Base-by-base conservation (phyloP, 1,140 invertebrate species). In the Bombus ignitus region DNA sequence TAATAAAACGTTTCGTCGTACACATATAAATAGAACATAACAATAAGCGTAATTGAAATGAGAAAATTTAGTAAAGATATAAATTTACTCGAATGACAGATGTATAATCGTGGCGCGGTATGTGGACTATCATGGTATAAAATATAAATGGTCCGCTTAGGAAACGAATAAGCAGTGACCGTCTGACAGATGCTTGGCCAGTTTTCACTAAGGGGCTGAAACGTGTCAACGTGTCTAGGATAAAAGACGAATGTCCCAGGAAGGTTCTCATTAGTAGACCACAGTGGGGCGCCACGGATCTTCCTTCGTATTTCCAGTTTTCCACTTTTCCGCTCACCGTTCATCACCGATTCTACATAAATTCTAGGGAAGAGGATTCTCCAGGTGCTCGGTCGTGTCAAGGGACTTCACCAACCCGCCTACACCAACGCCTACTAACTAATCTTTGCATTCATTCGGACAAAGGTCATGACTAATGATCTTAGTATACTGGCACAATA, bases 381-480 rank as follows among this genome's bases (percentile, higher is more conserved):
- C 91, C 93, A 93, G 92, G 92, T 93, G 91, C 87, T 86, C 76
- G 76, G 73, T 72, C 44, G 66, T 71, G 88, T 74, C 88, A 76
- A 71, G 78, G 82, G 72, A 83, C 62, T 68, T 86, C 59, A 78
- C 70, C 68, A 42, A 85, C 39, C 86, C 90, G 88, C 89, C 91
- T 78, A 91, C 91, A 75, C 77, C 39, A 83, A 92, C 91, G 90
- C 88, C 92, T 89, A 92, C 89, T 83, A 77, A 71, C 89, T 89
- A 91, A 91, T 90, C 90, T 90, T 88, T 72, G 79, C 77, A 90
- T 92, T 91, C 87, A 80, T 78, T 87, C 85, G 80, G 81, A 93
- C 85, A 91, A 93, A 93, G 88, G 90, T 90, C 88, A 92, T 91
- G 92, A 93, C 91, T 93, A 93, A 94, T 94, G 92, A 93, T 85